Percentiles rank a stretch among this genome's conserved stretches.
phyloP scores from a whole-genome alignment of 2,888 invertebrate species.

The Brenthis hecate region DNA sequence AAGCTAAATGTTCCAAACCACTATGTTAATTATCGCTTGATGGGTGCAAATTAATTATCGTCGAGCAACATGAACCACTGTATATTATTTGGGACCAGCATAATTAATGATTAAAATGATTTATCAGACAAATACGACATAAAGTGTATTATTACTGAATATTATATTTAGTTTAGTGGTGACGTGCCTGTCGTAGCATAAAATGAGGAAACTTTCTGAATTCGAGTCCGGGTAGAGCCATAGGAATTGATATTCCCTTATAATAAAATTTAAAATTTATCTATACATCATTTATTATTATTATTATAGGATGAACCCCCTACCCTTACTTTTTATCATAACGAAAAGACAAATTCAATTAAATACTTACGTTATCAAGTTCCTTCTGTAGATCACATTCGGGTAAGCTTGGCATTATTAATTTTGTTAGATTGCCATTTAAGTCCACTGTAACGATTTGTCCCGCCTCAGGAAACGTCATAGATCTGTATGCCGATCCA shows the following conservation, averaged over 20 bases:
- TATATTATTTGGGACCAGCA: neutral
- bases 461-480: conserved; percentile 82
- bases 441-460: conserved; percentile 75
- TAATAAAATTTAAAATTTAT: too few relatives aligned
- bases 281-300: too few relatives aligned
- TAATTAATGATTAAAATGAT: neutral
- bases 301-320: too few relatives aligned
- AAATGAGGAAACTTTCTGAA: too few relatives aligned
- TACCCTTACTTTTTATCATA: too few relatives aligned
- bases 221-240: too few relatives aligned
- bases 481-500: conserved; percentile 72
- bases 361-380: conserved; percentile 89
- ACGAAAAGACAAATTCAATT: neutral
- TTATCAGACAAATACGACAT: neutral
- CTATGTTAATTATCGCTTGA: too few relatives aligned
- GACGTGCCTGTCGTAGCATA: too few relatives aligned
- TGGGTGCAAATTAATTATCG: neutral
- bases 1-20: too few relatives aligned
- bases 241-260: too few relatives aligned
- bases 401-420: conserved; percentile 86
- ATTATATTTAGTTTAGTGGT: too few relatives aligned
- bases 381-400: conserved; percentile 93
- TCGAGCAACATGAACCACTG: neutral
- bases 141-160: too few relatives aligned
- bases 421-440: conserved; percentile 80